Evolutionary conservation across 92 coral and sea anemone species (phyloP), one percentile per base, ranked within the genome.

Genomic region (Epizoanthus fatuus): DNA sequence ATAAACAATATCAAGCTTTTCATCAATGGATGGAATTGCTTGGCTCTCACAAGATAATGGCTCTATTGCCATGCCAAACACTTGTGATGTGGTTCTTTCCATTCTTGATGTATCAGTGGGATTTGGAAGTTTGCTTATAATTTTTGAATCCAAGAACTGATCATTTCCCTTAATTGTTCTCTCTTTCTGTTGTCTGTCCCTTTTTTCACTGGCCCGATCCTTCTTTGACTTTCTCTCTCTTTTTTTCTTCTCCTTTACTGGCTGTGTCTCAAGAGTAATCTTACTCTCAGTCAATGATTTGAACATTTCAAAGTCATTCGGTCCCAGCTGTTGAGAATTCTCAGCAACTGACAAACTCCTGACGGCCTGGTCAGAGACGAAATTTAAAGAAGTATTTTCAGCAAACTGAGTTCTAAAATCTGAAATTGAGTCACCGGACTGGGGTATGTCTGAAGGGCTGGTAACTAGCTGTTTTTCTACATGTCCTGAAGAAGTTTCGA

Each of bases 1-100:
- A 77, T 77, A 77, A 77, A 77, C 42, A 77, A 77, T 77, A 58
- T 77, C 82, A 2, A 77, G 56, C n/a, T 77, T 77, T 77, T 77
- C 82, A 9, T 77, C 82, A 44, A 77, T 59, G 2, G 82, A 77
- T 5, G 69, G 82, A 6, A 59, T 60, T 20, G 35, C 37, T 4
- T 64, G 62, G 39, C 13, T 40, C 13, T 77, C 64, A 59, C 13
- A 44, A 39, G 56, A 39, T 54, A 53, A 4, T 7, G 66, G 45
- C 47, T 7, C 64, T 22, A 29, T 25, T 74, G 16, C 10, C 1
- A 44, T 11, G 15, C 25, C 81, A 19, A 20, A 6, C 44, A n/a
- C 16, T 17, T 39, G 55, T 77, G 82, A 55, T 25, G 65, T 39
- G 22, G 70, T 17, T 5, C 40, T 14, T 35, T 75, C 39, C 81